Evolutionary conservation across 1,140 invertebrate genomes (phyloP), one percentile per base, ranked within the genome.

Genomic region (Anoplolepis gracilipes): DNA sequence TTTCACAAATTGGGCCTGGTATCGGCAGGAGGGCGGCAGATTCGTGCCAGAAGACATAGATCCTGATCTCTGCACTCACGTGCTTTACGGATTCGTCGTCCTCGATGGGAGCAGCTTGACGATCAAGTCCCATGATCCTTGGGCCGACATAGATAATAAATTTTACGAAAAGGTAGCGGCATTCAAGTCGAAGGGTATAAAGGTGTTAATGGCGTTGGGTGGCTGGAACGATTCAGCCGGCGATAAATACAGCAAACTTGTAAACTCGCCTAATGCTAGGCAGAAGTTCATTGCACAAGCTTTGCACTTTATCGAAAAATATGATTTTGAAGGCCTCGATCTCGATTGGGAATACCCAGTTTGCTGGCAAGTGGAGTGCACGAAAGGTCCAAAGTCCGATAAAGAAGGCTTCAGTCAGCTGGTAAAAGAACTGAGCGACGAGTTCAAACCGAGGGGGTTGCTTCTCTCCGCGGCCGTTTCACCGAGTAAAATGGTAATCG

Each of bases 391-490:
- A 0, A 95, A 95, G 8, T 96, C 96, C 0, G 98, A 98, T 91
- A 98, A 98, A 92, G 93, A 96, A 93, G 96, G 95, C 6, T 98
- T 98, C 91, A 95, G 96, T 0, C 94, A 94, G 61, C 95, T 98
- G 7, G 96, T 98, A 0, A 95, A 94, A 76, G 98, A 98, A 93
- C 91, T 98, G 2, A 96, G 96, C 10, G 93, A 91, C 1, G 96
- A 96, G n/a, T 98, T 98, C 91, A 96, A 95, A 77, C 96, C 97
- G 1, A 96, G 96, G 87, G 96, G 96, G 1, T 94, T 98, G 30
- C 93, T 98, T 0, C 93, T 98, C 1, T 97, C 98, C 5, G 96
- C 98, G 1, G 98, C 98, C 2, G 98, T 98, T 0, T 98, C 98
- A 0, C 98, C 97, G 1, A 98, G 97, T 90, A 98, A 98, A 95